Base-by-base conservation (phyloP, 1,140 invertebrate genomes). In the Nephotettix cincticeps region DNA sequence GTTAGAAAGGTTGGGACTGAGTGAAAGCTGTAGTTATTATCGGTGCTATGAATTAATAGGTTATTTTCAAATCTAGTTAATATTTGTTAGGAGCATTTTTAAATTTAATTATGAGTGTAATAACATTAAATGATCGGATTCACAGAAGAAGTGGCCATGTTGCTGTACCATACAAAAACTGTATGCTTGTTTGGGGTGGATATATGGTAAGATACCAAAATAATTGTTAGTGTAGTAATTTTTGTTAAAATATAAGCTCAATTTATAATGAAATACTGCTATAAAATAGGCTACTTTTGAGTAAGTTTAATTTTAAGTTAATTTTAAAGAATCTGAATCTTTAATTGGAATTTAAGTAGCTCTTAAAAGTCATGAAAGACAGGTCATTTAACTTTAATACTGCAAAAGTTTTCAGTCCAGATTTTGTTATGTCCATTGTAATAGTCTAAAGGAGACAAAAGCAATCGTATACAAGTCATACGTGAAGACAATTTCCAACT, bases 181-280 rank as follows among this genome's bases (percentile, higher is more conserved):
- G 73, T 63, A 77, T 83, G 72, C 32, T 81, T 4, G 75, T 82
- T 63, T 81, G 80, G 80, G 80, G 80, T 67, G 81, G 81, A 6
- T 82, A 81, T 66, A 77, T 72, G 73, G 81, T 81, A 73, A 76
- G 68, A 56, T 32, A 68, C 9, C 23, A 6, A 6, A 63, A 27
- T 56, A 56, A 23, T 14, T 23, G 9, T n/a, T n/a, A 9, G 14
- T n/a, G 9, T 56, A 9, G 9, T n/a, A 11, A 56, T 56, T 56
- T 23, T n/a, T n/a, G 51, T 56, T 56, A 11, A 13, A 56, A 13
- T 11, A 9, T 13, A 56, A 23, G 21, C 14, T 56, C 14, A 9
- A 23, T 56, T 13, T 51, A 25, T 21, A 28, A 17, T 69, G 11
- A 58, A 23, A 21, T n/a, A 27, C 28, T 23, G 47, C 2, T 65